Conservation (phyloP, 2,113 vertebrate species). For the Zonotrichia leucophrys region DNA sequence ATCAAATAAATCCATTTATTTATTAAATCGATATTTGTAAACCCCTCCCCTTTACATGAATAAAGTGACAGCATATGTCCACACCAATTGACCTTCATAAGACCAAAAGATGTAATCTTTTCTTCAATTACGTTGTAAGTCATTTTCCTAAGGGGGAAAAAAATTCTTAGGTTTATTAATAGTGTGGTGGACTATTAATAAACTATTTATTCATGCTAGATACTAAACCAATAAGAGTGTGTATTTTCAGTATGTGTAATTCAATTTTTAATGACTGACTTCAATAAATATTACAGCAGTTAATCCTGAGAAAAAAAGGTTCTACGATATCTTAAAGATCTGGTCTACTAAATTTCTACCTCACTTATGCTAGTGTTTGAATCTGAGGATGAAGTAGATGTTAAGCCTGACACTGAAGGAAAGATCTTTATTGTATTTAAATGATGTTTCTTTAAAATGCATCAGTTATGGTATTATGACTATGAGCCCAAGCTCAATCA, state of each 20-base stretch:
- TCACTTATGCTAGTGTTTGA: neutral
- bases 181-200: neutral
- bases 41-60: neutral
- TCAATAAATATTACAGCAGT: neutral
- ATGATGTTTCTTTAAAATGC: neutral
- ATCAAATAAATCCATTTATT: neutral
- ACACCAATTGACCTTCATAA: neutral
- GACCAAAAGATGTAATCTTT: neutral
- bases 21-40: neutral
- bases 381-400: neutral
- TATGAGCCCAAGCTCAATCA: neutral
- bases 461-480: neutral
- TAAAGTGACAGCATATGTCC: neutral
- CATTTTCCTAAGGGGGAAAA: neutral
- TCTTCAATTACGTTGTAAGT: fast-evolving
- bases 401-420: neutral
- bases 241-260: neutral
- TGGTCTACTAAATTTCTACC: neutral
- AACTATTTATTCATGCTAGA: neutral
- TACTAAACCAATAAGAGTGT: neutral
- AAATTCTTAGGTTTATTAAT: neutral
- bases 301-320: neutral
- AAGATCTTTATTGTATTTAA: neutral
- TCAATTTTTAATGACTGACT: neutral
- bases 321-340: neutral